phyloP scores from a whole-genome alignment of 1,140 invertebrate species.

The Muscidifurax raptorellus region DNA sequence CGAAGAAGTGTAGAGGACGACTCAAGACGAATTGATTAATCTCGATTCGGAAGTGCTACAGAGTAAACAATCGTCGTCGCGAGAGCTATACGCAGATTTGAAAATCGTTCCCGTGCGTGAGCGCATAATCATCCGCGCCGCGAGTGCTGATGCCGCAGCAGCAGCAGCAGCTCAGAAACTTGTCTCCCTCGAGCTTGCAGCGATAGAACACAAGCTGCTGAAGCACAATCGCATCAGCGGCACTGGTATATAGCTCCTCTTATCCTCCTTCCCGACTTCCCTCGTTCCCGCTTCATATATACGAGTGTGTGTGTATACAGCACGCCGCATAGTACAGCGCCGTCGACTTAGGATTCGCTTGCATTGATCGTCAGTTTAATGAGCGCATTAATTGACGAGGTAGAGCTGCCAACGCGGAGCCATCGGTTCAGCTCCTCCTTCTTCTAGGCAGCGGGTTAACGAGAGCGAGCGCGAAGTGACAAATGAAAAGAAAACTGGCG shows the following conservation, averaged over 20 bases:
- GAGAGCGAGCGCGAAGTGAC: slow-evolving; percentile 3
- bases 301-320: too few relatives aligned
- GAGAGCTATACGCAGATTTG: not conserved
- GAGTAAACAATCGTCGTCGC: not conserved
- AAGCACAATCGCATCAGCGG: not conserved
- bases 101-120: not conserved
- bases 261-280: not conserved
- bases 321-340: too few relatives aligned
- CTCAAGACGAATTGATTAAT: not conserved
- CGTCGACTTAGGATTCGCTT: not conserved
- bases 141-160: too few relatives aligned
- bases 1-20: too few relatives aligned
- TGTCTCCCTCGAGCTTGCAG: too few relatives aligned
- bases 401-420: slow-evolving; percentile 1
- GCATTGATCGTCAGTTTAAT: slow-evolving; percentile 36
- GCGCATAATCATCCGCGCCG: too few relatives aligned
- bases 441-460: not conserved
- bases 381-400: slow-evolving; percentile 36
- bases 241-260: not conserved
- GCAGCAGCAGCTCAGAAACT: too few relatives aligned
- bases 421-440: not conserved
- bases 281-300: too few relatives aligned
- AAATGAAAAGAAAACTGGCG: slow-evolving; percentile 17
- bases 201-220: too few relatives aligned
- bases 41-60: not conserved